phyloP scores from a whole-genome alignment of 2,888 invertebrate genomes.

The Criorhina ranunculi region DNA sequence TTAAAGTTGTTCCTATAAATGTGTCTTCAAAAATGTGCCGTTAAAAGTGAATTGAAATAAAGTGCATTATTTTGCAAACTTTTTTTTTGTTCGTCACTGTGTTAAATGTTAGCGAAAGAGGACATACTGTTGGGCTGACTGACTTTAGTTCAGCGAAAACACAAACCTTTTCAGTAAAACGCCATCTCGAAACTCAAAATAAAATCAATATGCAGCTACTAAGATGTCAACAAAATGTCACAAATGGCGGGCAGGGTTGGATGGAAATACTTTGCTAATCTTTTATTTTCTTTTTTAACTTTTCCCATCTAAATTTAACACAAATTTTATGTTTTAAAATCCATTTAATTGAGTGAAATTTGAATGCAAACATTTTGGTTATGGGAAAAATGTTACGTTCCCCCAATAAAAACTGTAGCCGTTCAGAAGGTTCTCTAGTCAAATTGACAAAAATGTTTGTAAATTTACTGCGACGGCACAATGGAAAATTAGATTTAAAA shows the following conservation, averaged over 20 bases:
- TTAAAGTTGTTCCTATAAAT: too few relatives aligned
- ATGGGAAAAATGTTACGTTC: slow-evolving; percentile 22
- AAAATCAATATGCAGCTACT: background rate
- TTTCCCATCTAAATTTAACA: slow-evolving; percentile 11
- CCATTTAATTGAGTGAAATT: slow-evolving; percentile 6
- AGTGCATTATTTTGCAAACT: too few relatives aligned
- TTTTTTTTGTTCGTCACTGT: background rate
- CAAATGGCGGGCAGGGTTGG: slow-evolving; percentile 83
- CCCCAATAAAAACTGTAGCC: slow-evolving; percentile 74
- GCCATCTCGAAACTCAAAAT: slow-evolving; percentile 6
- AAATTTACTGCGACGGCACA: slow-evolving; percentile 82
- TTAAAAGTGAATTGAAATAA: too few relatives aligned
- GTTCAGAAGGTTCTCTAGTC: slow-evolving; percentile 83
- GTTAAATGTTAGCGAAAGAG: background rate
- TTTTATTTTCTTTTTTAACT: slow-evolving; percentile 16
- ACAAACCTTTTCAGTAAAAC: background rate
- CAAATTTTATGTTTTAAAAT: slow-evolving; percentile 26
- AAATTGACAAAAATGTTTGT: slow-evolving; percentile 83
- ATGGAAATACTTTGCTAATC: slow-evolving; percentile 79
- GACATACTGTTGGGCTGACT: slow-evolving; percentile 2
- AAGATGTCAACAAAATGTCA: slow-evolving; percentile 81
- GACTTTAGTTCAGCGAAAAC: background rate
- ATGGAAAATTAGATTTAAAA: slow-evolving; percentile 83
- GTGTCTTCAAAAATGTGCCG: too few relatives aligned
- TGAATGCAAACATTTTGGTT: background rate